Base-by-base conservation (phyloP, 1,140 invertebrate genomes). In the Aphaenogaster rudis region DNA sequence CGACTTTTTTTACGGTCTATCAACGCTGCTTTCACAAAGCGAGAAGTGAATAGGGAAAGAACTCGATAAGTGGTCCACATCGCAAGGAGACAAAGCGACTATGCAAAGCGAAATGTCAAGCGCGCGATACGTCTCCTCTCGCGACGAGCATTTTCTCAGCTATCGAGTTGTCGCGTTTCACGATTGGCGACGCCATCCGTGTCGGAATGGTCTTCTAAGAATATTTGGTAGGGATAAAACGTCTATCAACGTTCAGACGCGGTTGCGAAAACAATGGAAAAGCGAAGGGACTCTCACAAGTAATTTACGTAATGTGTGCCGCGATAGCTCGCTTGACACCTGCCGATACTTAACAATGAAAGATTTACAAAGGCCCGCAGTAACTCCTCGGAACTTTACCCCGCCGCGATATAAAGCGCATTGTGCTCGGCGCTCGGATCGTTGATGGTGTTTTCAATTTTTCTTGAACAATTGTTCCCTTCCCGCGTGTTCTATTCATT, bases 271-370 rank as follows among this genome's bases (percentile, higher is more conserved):
- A 90, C 84, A 90, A 90, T 81, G 66, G 61, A 4, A 77, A 80
- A 85, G 50, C 69, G 52, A 66, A 63, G 71, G 8, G 74, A 72
- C 74, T 76, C 57, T 76, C 74, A 45, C 64, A 78, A 54, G 61
- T 63, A 78, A 88, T 90, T 90, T 88, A 76, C 77, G 78, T 80
- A 90, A 90, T 72, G 76, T 63, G 77, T 76, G 69, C 57, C 59
- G 67, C 15, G 45, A 63, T 67, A 86, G 57, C 78, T 63, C 78
- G 78, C 42, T 42, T 88, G 91, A 90, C 91, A 91, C 67, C 88
- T 91, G 88, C 66, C 91, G 72, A 92, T 92, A 92, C 64, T 86
- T 61, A 59, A 78, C 39, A 86, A 82, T 79, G 89, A 78, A 88
- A 88, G 66, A 90, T 88, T 72, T 45, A 88, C 89, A 88, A 90